Evolutionary conservation across 2,797 vertebrate genomes (phyloP), one percentile per base, ranked within the genome.

Genomic region (Pangasius mekongensis): DNA sequence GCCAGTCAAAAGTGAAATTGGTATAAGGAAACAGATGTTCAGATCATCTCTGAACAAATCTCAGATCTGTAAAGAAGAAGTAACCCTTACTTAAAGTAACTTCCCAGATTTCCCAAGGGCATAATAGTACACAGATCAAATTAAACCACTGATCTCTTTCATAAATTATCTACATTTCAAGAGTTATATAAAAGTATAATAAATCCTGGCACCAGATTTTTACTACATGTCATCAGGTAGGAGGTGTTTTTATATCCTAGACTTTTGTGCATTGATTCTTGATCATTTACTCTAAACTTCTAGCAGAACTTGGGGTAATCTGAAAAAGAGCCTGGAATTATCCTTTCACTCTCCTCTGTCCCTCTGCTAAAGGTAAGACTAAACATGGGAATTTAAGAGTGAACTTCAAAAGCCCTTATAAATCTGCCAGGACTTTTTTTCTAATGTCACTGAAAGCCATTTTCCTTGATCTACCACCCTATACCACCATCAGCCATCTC

Each of bases 321-420:
- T 90, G 90, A 90, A 92, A 91, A 90, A 91, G 90, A 92, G 60
- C 67, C 91, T 91, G 88, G 95, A 95, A 95, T 93, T 92, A 94
- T 91, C 88, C 86, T 89, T 93, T 95, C 93, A 93, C 94, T 94
- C 93, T 94, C 91, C 89, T 93, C 91, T 93, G 91, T 91, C 92
- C 93, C 93, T 91, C 91, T 92, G 92, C 93, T 93, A 94, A 94
- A 94, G 91, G 91, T 93, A 93, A 90, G 92, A 58, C 74, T 69
- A 91, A 94, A 93, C 90, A 82, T 87, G 71, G 18, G 78, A 83
- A 88, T 91, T 92, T 92, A 93, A 93, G 91, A 93, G 92, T 89
- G 91, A 93, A 95, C 93, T 95, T 94, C 93, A 94, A 91, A 93
- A 93, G 92, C 91, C 90, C 89, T 91, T 92, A 94, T 95, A 95